Conservation (phyloP, 1,140 invertebrate species). For the Drosophila carrolli region DNA sequence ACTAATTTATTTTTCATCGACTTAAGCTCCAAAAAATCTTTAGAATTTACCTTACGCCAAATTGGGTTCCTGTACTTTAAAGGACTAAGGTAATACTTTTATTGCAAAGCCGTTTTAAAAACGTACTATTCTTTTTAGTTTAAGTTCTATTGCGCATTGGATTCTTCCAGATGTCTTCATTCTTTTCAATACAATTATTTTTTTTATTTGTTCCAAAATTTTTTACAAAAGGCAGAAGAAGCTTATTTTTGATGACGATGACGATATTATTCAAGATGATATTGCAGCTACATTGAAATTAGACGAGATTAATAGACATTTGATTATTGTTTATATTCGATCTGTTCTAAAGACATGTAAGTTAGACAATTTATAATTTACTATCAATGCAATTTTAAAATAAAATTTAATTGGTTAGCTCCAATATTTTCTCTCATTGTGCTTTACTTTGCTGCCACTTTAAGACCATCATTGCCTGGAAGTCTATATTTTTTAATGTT, state of each 20-base stretch:
- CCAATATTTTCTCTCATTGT: conserved; percentile 89
- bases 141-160: conserved; percentile 76
- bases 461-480: conserved; percentile 92
- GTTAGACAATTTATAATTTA: background rate
- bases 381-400: too few species aligned
- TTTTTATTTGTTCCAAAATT: conserved; percentile 82
- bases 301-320: conserved; percentile 43
- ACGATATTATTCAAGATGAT: conserved; percentile 65
- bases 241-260: conserved; percentile 56
- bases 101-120: too few species aligned
- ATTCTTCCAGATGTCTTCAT: conserved; percentile 88
- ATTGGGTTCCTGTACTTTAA: conserved; percentile 52
- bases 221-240: background rate
- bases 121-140: conserved; percentile 10
- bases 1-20: conserved; percentile 17
- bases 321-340: conserved; percentile 59
- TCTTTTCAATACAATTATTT: conserved; percentile 84
- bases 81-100: conserved; percentile 33
- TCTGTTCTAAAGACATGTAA: conserved; percentile 57
- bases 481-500: conserved; percentile 95
- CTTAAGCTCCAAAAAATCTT: background rate
- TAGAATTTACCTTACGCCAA: conserved; percentile 33
- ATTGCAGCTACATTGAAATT: conserved; percentile 51
- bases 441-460: conserved; percentile 90
- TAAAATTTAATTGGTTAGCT: conserved; percentile 84